Evolutionary conservation across 2,888 invertebrate species (phyloP).

Genomic region (Apodemia mormo): DNA sequence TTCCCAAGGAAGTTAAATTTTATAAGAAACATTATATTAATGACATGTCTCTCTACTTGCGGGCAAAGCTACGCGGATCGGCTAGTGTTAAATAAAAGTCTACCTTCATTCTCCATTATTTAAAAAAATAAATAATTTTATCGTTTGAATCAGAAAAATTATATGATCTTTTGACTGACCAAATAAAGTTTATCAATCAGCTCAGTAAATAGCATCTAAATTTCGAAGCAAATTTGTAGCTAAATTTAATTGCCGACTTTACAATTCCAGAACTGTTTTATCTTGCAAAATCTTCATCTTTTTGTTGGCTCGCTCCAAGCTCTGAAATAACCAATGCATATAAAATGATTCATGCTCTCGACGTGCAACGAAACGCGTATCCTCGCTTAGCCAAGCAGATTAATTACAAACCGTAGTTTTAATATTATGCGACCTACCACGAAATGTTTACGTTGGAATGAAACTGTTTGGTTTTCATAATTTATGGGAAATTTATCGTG

Average conservation of each 20-base stretch:
- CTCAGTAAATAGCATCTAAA: too few relatives aligned
- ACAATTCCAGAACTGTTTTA: conserved; percentile 34
- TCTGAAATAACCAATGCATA: conserved; percentile 55
- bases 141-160: not conserved
- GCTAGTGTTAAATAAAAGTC: not conserved
- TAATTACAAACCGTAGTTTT: conserved; percentile 54
- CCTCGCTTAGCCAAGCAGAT: conserved; percentile 51
- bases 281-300: conserved; percentile 34
- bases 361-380: conserved; percentile 48
- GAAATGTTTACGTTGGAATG: conserved; percentile 22
- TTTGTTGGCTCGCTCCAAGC: conserved; percentile 27
- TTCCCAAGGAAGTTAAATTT: too few relatives aligned
- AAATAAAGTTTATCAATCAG: not conserved
- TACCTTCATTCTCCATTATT: not conserved
- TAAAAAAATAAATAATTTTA: too few relatives aligned
- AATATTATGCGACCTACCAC: conserved; percentile 38
- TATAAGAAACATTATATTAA: too few relatives aligned
- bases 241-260: too few relatives aligned
- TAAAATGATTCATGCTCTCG: conserved; percentile 66
- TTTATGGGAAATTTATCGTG: conserved; percentile 6
- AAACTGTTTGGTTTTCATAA: conserved; percentile 19
- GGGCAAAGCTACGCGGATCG: too few relatives aligned
- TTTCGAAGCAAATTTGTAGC: too few relatives aligned
- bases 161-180: not conserved
- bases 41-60: too few relatives aligned